Percentiles rank a stretch among this genome's conserved stretches.
These are phyloP conservation scores for Eupithecia tripunctaria DNA, from an alignment of 2,888 invertebrate genomes.

Conservation along the genomic window DNA sequence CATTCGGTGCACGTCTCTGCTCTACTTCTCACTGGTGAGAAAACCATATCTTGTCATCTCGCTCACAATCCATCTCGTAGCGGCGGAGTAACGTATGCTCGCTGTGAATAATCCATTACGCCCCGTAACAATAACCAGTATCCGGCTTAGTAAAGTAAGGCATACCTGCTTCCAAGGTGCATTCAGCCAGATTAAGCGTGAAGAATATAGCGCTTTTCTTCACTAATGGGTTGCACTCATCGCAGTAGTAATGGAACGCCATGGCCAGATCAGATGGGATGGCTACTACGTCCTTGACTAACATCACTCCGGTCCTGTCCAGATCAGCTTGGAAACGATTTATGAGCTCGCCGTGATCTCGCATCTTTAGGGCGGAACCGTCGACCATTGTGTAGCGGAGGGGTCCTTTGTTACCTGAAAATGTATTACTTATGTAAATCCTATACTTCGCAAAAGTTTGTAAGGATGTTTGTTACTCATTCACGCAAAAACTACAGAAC, in stretches of 20 bases:
- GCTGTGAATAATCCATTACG: too few relatives aligned
- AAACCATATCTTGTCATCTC: too few relatives aligned
- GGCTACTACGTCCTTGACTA: slow-evolving; percentile 68
- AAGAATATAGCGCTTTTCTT: slow-evolving; percentile 77
- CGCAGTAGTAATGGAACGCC: slow-evolving; percentile 82
- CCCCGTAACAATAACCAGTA: too few relatives aligned
- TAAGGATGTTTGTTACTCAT: not conserved
- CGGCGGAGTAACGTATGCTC: too few relatives aligned
- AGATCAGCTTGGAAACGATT: slow-evolving; percentile 62
- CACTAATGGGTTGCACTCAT: slow-evolving; percentile 76
- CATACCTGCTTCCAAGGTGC: slow-evolving; percentile 59
- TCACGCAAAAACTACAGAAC: not conserved
- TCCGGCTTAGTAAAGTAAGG: not conserved
- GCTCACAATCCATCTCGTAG: too few relatives aligned
- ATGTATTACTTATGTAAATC: too few relatives aligned
- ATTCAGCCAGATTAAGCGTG: slow-evolving; percentile 70
- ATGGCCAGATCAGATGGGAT: slow-evolving; percentile 73
- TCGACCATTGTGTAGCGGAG: slow-evolving; percentile 63
- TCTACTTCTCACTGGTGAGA: too few relatives aligned
- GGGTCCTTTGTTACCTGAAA: slow-evolving; percentile 64
- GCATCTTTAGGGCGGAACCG: slow-evolving; percentile 59
- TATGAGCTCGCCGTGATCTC: slow-evolving; percentile 67
- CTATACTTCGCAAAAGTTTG: too few relatives aligned
- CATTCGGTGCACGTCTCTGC: too few relatives aligned
- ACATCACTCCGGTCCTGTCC: slow-evolving; percentile 67